Base-by-base conservation (phyloP, 1,140 invertebrate genomes). In the Samia ricini region DNA sequence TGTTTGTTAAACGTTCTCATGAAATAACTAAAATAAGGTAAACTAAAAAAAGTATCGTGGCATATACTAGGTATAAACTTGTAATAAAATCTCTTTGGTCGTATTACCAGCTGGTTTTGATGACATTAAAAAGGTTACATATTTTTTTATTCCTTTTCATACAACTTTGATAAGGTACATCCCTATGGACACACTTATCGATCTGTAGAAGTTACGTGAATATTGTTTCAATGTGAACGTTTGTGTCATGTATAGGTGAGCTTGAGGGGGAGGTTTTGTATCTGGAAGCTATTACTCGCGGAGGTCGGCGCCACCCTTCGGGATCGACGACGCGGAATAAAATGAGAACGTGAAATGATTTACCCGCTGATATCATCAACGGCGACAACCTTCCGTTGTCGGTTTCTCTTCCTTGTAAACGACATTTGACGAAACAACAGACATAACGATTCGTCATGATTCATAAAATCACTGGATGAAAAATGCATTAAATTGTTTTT, bases 271-370 rank as follows among this genome's bases (percentile, higher is more conserved):
- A 70, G 76, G 33, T 42, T 71, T 74, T 63, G 76, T 74, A 79
- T 79, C 72, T 79, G 73, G 74, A 83, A 86, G 77, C 78, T 83
- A 84, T 86, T 79, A 81, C 67, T 70, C 58, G 57, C 66, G 65
- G 71, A 70, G 71, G 70, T 69, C 65, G 69, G 69, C 61, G 60
- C 60, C 68, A 51, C 69, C 77, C 79, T 74, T 69, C 52, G 61
- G 63, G 60, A 59, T 60, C 64, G 66, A 54, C 63, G 77, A 71
- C 29, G 71, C 64, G 74, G 72, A 81, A 81, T 81, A 86, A 85
- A 87, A 83, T 85, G 79, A 71, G 65, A 83, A 79, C 72, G 77
- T 76, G 77, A 78, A 81, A 80, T 80, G 77, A 83, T 84, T 78
- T 77, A 76, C 72, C 71, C 73, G 60, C 56, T 62, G 76, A 75